Conservation (phyloP, 37 sponge, comb jelly and placozoan species). For the Aphrocallistes beatrix region DNA sequence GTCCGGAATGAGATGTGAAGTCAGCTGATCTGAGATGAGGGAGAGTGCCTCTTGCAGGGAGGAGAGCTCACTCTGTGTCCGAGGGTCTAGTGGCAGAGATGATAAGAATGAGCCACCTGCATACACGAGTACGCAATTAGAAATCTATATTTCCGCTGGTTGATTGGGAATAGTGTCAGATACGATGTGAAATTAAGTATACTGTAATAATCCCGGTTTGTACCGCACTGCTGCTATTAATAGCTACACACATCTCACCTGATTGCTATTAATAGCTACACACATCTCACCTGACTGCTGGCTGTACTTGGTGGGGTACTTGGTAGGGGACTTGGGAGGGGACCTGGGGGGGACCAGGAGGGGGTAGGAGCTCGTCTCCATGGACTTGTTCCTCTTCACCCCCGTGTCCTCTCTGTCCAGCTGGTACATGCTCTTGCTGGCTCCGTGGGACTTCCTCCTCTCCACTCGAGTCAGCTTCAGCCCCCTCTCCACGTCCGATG, state of each 20-base stretch:
- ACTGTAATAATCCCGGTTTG: too few relatives aligned
- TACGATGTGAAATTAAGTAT: too few relatives aligned
- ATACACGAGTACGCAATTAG: too few relatives aligned
- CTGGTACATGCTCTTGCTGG: constrained; percentile 2
- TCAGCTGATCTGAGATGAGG: background rate
- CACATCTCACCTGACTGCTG: too few relatives aligned
- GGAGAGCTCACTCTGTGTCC: background rate
- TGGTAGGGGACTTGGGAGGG: background rate
- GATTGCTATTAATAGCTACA: too few relatives aligned
- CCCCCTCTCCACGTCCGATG: background rate
- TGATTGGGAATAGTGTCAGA: too few relatives aligned
- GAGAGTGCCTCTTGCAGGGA: background rate
- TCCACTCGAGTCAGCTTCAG: constrained; percentile 8
- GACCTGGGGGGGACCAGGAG: background rate
- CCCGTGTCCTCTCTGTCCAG: background rate
- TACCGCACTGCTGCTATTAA: too few relatives aligned
- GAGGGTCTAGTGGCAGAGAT: too few relatives aligned
- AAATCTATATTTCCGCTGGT: too few relatives aligned
- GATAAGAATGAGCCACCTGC: too few relatives aligned
- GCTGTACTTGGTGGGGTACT: too few relatives aligned
- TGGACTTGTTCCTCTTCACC: constrained; percentile 17
- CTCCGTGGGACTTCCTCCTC: background rate
- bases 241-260: too few relatives aligned
- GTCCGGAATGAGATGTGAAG: background rate
- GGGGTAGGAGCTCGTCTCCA: background rate